Evolutionary conservation across 2,113 vertebrate species (phyloP), one percentile per base, ranked within the genome.

Genomic region (Labeo rohita): DNA sequence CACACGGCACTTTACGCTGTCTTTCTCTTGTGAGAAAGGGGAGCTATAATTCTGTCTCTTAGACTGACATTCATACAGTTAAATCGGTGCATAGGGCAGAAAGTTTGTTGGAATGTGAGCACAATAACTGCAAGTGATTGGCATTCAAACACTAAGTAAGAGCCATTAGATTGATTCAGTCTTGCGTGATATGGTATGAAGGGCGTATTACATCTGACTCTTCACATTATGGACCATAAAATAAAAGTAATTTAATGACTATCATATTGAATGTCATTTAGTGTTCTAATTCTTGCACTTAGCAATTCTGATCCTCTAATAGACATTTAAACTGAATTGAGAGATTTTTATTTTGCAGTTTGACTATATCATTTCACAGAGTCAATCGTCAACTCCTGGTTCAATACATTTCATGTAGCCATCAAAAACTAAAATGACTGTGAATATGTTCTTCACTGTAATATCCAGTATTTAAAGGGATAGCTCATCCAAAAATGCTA

Each of bases 101-200:
- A 90, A 89, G 89, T 84, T 87, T 75, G 88, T 81, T 89, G 87
- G 84, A 87, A 89, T 89, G 91, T 91, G 86, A 87, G 87, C 84
- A 76, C 91, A 92, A 93, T 91, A 89, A 87, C 78, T 90, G 87
- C 86, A 91, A 88, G 90, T 88, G 89, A 88, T 85, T 87, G 89
- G 92, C 91, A 90, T 85, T 89, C 90, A 89, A 90, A 76, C 87
- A 86, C 89, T 28, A 18, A 70, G 43, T 76, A 18, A 65, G 73
- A 76, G 23, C 49, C 89, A 84, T 90, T 88, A 84, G 87, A 86
- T 80, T 12, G 43, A 65, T 80, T 80, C 15, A 80, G n/a, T 65
- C 79, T 65, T 18, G 43, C 61, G n/a, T 47, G 59, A 49, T 80
- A 34, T 11, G 12, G 15, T 36, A 73, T 74, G 39, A 75, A 54